Base-by-base conservation (phyloP, 2,797 vertebrate genomes). In the Cephalopachus bancanus region DNA sequence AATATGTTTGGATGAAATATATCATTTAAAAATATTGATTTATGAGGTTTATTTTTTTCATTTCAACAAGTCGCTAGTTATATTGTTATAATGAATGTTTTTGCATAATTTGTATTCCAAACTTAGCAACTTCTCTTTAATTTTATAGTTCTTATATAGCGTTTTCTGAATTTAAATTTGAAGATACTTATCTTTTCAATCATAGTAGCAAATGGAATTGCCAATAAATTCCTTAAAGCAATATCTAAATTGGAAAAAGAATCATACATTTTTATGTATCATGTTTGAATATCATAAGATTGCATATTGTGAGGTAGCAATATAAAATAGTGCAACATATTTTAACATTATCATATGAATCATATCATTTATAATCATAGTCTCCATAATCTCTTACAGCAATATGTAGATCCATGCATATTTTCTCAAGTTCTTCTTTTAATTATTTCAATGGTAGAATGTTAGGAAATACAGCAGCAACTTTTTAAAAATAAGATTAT, bases 31-130 rank as follows among this genome's bases (percentile, higher is more conserved):
- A 75, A 53, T 67, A 64, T 26, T 87, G 26, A 72, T 91, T 51
- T 80, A 84, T 28, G 87, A 84, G 75, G 53, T 93, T 91, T 93
- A 62, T 67, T 81, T 91, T 28, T 24, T 83, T 85, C 7, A 49
- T 88, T 96, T 88, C 3, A 85, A n/a, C 1, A 53, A 65, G 2
- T 67, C 22, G 76, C 22, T 49, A 59, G 26, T 84, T 17, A 12
- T 55, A 16, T n/a, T 85, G 2, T 60, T 33, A 62, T 69, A 86
- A 74, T 83, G 37, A 64, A 60, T 87, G 53, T 91, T 62, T 84
- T 93, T 20, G 49, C 2, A 57, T 22, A 57, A 69, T 76, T 89
- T 65, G 2, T 65, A 76, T 88, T 71, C 9, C 49, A 80, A 83
- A 94, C 49, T 51, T 71, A 85, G 6, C 7, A 75, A 64, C 22